Percentiles rank a stretch among this genome's conserved stretches.
These are phyloP conservation scores for Aphidius gifuensis DNA, from an alignment of 1,140 invertebrate species.

Conservation along the genomic window DNA sequence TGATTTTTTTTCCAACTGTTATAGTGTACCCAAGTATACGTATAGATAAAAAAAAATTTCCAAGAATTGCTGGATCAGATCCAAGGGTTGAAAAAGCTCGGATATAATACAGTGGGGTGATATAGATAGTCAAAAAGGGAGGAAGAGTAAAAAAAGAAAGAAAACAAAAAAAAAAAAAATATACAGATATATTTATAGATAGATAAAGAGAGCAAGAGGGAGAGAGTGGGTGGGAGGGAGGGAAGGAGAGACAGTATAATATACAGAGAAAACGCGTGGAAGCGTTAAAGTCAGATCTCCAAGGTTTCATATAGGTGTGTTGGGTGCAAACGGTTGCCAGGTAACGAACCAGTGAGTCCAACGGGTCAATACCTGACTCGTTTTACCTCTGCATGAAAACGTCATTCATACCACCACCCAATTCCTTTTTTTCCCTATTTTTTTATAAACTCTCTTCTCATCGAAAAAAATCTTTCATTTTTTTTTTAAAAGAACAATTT, in stretches of 20 bases:
- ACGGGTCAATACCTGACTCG: constrained; percentile 32
- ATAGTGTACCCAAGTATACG: too few species aligned
- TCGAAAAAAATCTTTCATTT: too few species aligned
- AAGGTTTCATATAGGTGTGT: constrained; percentile 34
- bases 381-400: constrained; percentile 24
- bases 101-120: too few species aligned
- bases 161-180: too few species aligned
- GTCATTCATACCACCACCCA: constrained; percentile 23
- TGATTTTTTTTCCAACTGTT: too few species aligned
- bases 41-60: not conserved
- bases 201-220: too few species aligned
- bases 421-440: constrained; percentile 13
- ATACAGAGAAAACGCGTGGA: not conserved
- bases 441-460: not conserved
- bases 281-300: constrained; percentile 30
- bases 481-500: too few species aligned
- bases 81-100: constrained; percentile 10
- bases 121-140: too few species aligned
- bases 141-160: too few species aligned
- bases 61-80: constrained; percentile 13
- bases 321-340: constrained; percentile 33
- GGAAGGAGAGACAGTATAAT: too few species aligned
- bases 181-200: too few species aligned
- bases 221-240: not conserved
- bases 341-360: constrained; percentile 27